Evolutionary conservation across 2,797 vertebrate species (phyloP).

Genomic region (Otolemur crassicaudatus): DNA sequence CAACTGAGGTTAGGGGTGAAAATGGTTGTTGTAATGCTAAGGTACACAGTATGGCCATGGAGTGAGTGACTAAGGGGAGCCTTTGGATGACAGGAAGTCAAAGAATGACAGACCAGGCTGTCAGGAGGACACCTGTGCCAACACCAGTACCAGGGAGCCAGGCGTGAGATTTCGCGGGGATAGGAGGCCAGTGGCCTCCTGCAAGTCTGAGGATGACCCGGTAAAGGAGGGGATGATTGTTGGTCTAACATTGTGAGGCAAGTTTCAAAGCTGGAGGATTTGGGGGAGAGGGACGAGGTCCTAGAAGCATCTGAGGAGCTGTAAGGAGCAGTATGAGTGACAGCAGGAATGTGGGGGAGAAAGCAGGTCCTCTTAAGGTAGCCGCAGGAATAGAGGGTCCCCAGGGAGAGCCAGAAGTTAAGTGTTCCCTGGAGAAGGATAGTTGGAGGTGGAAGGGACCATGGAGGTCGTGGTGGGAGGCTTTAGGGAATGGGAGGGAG

Average conservation of each 20-base stretch:
- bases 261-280: not conserved
- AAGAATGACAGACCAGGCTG: not conserved
- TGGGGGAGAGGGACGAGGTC: not conserved
- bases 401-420: not conserved
- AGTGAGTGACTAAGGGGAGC: not conserved
- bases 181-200: not conserved
- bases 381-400: not conserved
- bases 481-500: not conserved
- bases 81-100: not conserved
- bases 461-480: not conserved
- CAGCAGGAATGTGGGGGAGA: not conserved
- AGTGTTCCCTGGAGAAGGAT: too few relatives aligned
- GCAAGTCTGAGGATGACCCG: not conserved
- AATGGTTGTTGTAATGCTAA: not conserved
- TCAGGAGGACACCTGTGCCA: not conserved
- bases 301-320: not conserved
- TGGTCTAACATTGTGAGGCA: accelerated
- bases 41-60: not conserved
- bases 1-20: not conserved
- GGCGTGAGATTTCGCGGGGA: not conserved
- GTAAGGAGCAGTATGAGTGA: not conserved
- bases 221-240: not conserved
- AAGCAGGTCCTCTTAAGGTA: not conserved
- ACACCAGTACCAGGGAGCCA: not conserved
- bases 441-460: not conserved